Percentiles rank a stretch among this genome's conserved stretches.
These are phyloP conservation scores for Arremon aurantiirostris DNA, from an alignment of 2,797 vertebrate species.

Conservation along the genomic window DNA sequence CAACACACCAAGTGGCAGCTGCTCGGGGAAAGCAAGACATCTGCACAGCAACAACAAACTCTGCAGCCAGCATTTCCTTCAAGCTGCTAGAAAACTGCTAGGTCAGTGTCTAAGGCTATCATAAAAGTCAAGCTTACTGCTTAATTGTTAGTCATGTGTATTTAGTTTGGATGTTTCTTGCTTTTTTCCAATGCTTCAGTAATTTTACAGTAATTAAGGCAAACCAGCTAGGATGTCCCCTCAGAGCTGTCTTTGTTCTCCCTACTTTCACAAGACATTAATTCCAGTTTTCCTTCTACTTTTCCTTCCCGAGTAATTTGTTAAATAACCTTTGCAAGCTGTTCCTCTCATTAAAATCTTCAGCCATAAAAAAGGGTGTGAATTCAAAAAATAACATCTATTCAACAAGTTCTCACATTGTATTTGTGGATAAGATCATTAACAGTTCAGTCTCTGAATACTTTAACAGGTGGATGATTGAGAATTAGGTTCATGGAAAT, in stretches of 20 bases:
- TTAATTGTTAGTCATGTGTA: slow-evolving; percentile 34
- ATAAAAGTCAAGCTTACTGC: slow-evolving; percentile 19
- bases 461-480: background rate
- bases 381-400: background rate
- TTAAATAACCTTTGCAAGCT: slow-evolving; percentile 2
- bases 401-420: background rate
- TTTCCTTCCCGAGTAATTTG: background rate
- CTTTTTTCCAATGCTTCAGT: slow-evolving; percentile 29
- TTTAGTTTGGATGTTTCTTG: slow-evolving; percentile 35
- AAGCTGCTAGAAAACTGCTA: slow-evolving; percentile 21
- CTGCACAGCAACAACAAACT: background rate
- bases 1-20: background rate
- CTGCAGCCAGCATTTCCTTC: background rate
- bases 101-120: background rate
- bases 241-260: slow-evolving; percentile 19
- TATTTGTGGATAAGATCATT: background rate
- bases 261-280: slow-evolving; percentile 38
- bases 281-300: slow-evolving; percentile 41
- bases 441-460: background rate
- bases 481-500: background rate
- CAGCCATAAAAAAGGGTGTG: background rate
- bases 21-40: background rate
- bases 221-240: slow-evolving; percentile 16
- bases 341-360: background rate
- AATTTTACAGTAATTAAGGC: slow-evolving; percentile 28